Conservation (phyloP, 2,797 vertebrate species). For the Decapterus maruadsi region DNA sequence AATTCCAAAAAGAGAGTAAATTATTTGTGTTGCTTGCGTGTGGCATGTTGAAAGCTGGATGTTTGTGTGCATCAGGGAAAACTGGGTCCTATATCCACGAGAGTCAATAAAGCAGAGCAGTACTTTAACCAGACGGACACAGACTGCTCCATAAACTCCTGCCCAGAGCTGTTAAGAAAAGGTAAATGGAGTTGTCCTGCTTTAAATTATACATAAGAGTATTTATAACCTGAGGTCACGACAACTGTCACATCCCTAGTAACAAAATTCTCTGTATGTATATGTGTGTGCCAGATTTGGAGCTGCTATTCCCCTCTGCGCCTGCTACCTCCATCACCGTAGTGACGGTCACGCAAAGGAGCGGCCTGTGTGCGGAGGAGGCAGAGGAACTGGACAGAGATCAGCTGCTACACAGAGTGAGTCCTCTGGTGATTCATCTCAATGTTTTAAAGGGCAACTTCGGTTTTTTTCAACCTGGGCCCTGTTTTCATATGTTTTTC, state of each 20-base stretch:
- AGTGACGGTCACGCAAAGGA: constrained; percentile 92
- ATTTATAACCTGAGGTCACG: not conserved
- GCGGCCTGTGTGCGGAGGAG: constrained; percentile 78
- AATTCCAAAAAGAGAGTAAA: too few relatives aligned
- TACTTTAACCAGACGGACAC: constrained; percentile 92
- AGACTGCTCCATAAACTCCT: constrained; percentile 91
- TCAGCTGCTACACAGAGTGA: constrained; percentile 89
- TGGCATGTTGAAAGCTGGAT: not conserved
- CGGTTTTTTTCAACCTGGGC: too few relatives aligned
- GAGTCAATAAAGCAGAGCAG: constrained; percentile 88
- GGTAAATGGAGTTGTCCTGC: constrained; percentile 75
- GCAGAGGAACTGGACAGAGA: constrained; percentile 86
- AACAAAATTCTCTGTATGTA: not conserved
- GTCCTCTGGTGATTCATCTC: constrained; percentile 22
- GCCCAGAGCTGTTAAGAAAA: constrained; percentile 93
- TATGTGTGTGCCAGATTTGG: constrained; percentile 85
- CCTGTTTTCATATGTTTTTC: too few relatives aligned
- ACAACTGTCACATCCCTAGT: not conserved
- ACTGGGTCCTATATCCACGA: constrained; percentile 79
- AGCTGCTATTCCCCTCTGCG: constrained; percentile 90
- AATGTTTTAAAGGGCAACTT: too few relatives aligned
- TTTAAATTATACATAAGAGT: not conserved
- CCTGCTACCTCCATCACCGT: constrained; percentile 86
- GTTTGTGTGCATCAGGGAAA: constrained; percentile 79
- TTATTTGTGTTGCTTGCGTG: not conserved